Percentiles rank a stretch among this genome's conserved stretches.
phyloP scores from a whole-genome alignment of 37 sponge, comb jelly and placozoan species.

The Crambe crambe region DNA sequence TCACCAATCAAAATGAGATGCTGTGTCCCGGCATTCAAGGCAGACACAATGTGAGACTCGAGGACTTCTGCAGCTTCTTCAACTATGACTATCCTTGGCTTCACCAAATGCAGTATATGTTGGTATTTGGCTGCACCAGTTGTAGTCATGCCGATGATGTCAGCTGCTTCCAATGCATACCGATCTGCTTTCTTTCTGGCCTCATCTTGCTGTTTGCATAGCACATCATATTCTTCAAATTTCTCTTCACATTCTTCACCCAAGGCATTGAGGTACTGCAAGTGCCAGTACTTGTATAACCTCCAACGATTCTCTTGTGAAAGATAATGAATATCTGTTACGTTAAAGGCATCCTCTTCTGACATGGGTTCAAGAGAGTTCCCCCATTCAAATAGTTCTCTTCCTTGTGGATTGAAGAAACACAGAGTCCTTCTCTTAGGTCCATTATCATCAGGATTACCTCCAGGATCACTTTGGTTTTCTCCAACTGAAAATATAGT shows the following conservation, averaged over 20 bases:
- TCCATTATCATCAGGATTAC: no score
- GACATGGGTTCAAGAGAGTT: conserved; percentile 29
- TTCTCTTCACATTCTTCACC: background rate
- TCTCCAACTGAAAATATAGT: no score
- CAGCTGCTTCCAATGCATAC: conserved; percentile 38
- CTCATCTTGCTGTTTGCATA: conserved; percentile 21
- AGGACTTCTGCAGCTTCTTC: conserved; percentile 96
- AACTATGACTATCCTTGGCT: conserved; percentile 87
- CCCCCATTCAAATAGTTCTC: no score
- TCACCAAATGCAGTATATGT: conserved; percentile 60
- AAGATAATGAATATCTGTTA: conserved; percentile 40
- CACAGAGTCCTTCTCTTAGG: background rate
- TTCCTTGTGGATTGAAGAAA: conserved; percentile 5
- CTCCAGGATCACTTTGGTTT: no score
- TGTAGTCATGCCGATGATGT: conserved; percentile 90
- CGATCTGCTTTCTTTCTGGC: conserved; percentile 22
- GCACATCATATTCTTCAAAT: conserved; percentile 7
- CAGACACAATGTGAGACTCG: conserved; percentile 85
- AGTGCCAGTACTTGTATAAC: conserved; percentile 76
- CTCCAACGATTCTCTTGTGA: conserved; percentile 22
- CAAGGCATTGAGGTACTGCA: background rate
- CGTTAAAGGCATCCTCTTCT: conserved; percentile 13
- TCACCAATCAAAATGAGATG: conserved; percentile 95
- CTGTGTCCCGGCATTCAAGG: conserved; percentile 72
- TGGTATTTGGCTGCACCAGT: conserved; percentile 93